phyloP scores from a whole-genome alignment of 2,113 vertebrate genomes.

The Hyaena hyaena region DNA sequence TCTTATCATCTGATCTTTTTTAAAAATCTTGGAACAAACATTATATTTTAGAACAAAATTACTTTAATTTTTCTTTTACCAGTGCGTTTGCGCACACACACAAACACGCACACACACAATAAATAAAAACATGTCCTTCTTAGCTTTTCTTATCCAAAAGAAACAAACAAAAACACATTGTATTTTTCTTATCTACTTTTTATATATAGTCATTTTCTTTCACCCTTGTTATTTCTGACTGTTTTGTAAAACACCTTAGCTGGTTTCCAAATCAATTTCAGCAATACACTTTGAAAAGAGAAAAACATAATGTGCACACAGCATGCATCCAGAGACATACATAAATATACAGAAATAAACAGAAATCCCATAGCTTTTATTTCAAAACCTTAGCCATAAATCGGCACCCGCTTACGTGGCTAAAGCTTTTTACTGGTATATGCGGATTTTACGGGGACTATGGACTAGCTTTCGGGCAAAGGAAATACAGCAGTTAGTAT shows the following conservation, averaged over 20 bases:
- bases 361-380: neutral
- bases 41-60: neutral
- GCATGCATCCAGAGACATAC: neutral
- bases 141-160: neutral
- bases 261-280: neutral
- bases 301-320: neutral
- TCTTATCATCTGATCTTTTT: neutral
- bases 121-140: neutral
- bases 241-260: neutral
- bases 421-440: neutral
- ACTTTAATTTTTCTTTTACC: neutral
- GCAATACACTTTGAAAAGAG: neutral
- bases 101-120: neutral
- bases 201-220: neutral
- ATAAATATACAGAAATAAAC: neutral
- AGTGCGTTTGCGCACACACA: neutral
- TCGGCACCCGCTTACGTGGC: neutral
- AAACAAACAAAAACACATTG: neutral
- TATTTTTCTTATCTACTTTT: neutral
- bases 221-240: neutral
- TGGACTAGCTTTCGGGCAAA: neutral
- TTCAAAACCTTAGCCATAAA: neutral
- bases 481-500: neutral
- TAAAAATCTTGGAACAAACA: neutral
- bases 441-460: neutral